Evolutionary conservation across 2,113 vertebrate genomes (phyloP).

Genomic region (Asarcornis scutulata): DNA sequence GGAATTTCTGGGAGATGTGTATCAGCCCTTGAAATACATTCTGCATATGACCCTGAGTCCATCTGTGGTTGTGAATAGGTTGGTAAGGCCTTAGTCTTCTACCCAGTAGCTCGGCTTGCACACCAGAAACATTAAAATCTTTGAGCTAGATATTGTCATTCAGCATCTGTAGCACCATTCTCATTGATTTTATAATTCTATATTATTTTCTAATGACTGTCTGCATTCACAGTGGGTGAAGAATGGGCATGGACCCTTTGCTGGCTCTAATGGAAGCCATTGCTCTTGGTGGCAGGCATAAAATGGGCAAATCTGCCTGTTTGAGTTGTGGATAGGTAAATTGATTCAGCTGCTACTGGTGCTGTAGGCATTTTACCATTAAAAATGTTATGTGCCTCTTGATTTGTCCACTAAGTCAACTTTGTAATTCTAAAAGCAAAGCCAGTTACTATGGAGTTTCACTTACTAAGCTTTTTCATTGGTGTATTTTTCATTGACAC

Average conservation of each 20-base stretch:
- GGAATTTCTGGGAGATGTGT: neutral
- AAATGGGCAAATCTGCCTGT: neutral
- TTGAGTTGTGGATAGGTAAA: neutral
- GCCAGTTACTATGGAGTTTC: neutral
- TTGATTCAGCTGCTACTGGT: no score
- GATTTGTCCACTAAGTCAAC: neutral
- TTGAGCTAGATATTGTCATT: neutral
- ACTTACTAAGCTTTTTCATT: neutral
- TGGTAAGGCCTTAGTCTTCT: neutral
- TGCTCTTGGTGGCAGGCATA: neutral
- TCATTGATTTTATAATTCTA: neutral
- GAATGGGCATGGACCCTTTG: neutral
- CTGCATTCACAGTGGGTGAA: no score
- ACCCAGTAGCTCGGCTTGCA: neutral
- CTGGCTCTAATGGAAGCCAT: neutral
- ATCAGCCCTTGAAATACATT: neutral
- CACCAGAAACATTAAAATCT: neutral
- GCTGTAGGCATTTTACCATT: neutral
- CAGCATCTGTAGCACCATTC: neutral
- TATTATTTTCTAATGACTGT: neutral
- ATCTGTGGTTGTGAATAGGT: neutral
- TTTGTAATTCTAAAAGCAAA: neutral
- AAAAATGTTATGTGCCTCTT: neutral
- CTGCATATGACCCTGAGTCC: neutral
- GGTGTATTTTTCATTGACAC: neutral